Conservation (phyloP, 53 echinoderm and acorn worm genomes). For the Holothuria leucospilota region DNA sequence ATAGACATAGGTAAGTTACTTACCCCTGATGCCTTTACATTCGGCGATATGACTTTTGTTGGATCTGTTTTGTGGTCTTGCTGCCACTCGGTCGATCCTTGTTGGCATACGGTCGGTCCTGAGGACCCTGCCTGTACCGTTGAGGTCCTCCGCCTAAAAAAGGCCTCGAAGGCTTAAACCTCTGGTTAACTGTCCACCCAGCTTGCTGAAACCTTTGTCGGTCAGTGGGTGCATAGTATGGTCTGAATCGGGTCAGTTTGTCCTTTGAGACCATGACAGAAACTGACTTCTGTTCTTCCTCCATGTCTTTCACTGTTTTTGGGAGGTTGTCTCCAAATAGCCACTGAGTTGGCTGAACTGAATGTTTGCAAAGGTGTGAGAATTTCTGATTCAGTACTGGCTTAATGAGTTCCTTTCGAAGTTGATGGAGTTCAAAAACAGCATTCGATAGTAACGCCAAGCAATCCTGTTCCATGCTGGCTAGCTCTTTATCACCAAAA, state of each 20-base stretch:
- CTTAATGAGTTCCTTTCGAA: slow-evolving; percentile 61
- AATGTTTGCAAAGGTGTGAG: slow-evolving; percentile 62
- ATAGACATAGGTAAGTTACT: slow-evolving; percentile 1
- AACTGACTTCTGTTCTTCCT: slow-evolving; percentile 62
- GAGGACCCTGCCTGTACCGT: neutral
- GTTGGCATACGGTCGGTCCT: neutral
- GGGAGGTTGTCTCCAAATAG: slow-evolving; percentile 65
- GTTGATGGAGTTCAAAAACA: slow-evolving; percentile 51
- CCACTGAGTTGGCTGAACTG: slow-evolving; percentile 3
- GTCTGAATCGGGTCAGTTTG: neutral
- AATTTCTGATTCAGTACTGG: slow-evolving; percentile 59
- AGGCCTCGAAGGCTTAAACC: neutral
- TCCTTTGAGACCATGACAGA: neutral
- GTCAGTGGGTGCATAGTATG: neutral
- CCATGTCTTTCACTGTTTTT: slow-evolving; percentile 57
- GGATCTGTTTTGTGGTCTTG: neutral
- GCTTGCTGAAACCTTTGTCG: slow-evolving; percentile 40
- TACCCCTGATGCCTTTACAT: slow-evolving; percentile 11
- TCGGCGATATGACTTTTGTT: neutral
- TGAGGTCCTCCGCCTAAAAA: neutral
- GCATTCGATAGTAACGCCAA: slow-evolving; percentile 39
- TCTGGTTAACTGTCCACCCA: neutral
- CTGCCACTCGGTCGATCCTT: neutral
- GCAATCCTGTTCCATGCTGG: slow-evolving; percentile 5
- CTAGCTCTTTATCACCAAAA: neutral